Percentiles rank a stretch among this genome's conserved stretches.
phyloP scores from a whole-genome alignment of 2,888 invertebrate species.

The Athripsodes cinereus region DNA sequence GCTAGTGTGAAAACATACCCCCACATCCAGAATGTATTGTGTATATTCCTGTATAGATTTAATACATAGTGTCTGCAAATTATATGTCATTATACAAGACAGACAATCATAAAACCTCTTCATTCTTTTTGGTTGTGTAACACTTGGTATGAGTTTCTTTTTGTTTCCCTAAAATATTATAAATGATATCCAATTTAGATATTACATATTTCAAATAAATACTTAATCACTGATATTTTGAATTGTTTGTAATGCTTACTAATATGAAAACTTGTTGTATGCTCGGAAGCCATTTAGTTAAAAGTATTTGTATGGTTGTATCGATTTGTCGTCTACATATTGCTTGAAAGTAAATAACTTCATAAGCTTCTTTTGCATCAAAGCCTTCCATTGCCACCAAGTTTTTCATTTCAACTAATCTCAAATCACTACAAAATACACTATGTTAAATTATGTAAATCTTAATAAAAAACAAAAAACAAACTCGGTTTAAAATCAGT shows the following conservation, averaged over 20 bases:
- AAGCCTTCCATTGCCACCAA: conserved; percentile 35
- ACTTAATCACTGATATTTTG: neutral
- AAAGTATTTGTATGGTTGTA: conserved; percentile 59
- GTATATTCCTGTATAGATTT: conserved; percentile 74
- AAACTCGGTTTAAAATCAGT: too few relatives aligned
- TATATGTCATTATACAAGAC: conserved; percentile 81
- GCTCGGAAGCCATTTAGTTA: conserved; percentile 55
- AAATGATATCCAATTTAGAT: neutral
- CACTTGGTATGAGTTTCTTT: conserved; percentile 62
- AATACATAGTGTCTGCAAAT: conserved; percentile 74
- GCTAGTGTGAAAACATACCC: conserved; percentile 46
- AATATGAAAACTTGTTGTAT: conserved; percentile 57
- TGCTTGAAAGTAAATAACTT: conserved; percentile 58
- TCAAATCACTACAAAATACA: conserved; percentile 47
- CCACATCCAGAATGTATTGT: conserved; percentile 68
- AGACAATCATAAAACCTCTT: conserved; percentile 80
- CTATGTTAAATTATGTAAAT: too few relatives aligned
- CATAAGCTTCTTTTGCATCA: conserved; percentile 57
- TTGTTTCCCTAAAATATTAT: conserved; percentile 52
- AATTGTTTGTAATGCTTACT: conserved; percentile 35
- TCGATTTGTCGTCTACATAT: conserved; percentile 54
- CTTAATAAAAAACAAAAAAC: too few relatives aligned
- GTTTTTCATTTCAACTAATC: conserved; percentile 54
- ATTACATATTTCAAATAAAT: neutral
- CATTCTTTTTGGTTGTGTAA: conserved; percentile 57